These are phyloP conservation scores for Melinaea marsaeus DNA, from an alignment of 2,888 invertebrate species.

Conservation along the genomic window DNA sequence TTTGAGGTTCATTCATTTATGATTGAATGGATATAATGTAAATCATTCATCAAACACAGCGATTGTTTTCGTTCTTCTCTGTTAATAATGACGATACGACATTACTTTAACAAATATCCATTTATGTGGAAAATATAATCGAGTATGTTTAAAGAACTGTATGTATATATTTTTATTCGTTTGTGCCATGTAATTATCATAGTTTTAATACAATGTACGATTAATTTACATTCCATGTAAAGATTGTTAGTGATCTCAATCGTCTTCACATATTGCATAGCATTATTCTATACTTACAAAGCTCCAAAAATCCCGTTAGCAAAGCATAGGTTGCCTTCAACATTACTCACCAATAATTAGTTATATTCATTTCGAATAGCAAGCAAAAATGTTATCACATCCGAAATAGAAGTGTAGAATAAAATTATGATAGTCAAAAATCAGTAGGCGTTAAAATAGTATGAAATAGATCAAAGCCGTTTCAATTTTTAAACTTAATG, in stretches of 20 bases:
- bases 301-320: slow-evolving; percentile 28
- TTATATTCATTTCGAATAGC: slow-evolving; percentile 13
- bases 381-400: slow-evolving; percentile 29
- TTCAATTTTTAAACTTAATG: slow-evolving; percentile 10
- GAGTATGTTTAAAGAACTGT: too few species aligned
- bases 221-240: too few species aligned
- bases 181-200: too few species aligned
- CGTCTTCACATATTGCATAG: slow-evolving; percentile 25
- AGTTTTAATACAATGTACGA: too few species aligned
- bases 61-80: too few species aligned
- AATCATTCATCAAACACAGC: too few species aligned
- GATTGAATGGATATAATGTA: too few species aligned
- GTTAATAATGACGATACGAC: too few species aligned
- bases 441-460: slow-evolving; percentile 6
- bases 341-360: slow-evolving; percentile 11
- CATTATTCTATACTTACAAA: slow-evolving; percentile 27
- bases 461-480: slow-evolving; percentile 17
- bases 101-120: too few species aligned
- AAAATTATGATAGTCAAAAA: not conserved
- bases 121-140: too few species aligned
- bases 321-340: slow-evolving; percentile 15
- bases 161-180: too few species aligned
- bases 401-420: not conserved
- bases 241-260: slow-evolving; percentile 22
- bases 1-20: too few species aligned